Percentiles rank a stretch among this genome's conserved stretches.
These are phyloP conservation scores for Clangula hyemalis DNA, from an alignment of 2,797 vertebrate species.

Conservation along the genomic window DNA sequence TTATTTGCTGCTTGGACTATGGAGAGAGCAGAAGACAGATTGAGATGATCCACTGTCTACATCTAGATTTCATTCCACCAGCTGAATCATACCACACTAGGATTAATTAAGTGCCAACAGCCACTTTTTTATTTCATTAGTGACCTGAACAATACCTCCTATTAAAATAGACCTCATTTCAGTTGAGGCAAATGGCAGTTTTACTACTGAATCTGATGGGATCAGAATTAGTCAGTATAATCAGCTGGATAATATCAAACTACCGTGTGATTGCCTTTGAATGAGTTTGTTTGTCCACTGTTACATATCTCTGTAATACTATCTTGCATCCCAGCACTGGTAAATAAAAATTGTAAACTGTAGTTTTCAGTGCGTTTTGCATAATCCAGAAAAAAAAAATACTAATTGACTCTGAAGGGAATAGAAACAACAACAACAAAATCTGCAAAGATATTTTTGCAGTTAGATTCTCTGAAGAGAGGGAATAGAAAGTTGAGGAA, in stretches of 20 bases:
- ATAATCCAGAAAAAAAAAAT: slow-evolving; percentile 26
- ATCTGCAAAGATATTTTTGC: neutral
- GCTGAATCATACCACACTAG: neutral
- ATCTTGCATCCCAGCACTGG: neutral
- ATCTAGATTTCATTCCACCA: neutral
- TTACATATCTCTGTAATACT: neutral
- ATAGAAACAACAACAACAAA: neutral
- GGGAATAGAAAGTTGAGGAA: neutral
- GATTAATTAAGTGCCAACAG: neutral
- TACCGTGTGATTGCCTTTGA: neutral
- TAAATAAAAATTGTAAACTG: slow-evolving; percentile 2
- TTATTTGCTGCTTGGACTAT: neutral
- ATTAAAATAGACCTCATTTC: neutral
- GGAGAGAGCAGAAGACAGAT: neutral
- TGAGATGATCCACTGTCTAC: neutral
- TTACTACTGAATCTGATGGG: neutral
- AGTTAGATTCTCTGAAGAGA: neutral
- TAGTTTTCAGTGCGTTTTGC: neutral
- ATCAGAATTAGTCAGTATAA: neutral
- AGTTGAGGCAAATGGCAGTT: neutral
- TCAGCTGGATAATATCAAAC: neutral
- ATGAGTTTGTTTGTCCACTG: neutral
- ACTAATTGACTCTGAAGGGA: neutral
- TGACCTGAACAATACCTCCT: neutral
- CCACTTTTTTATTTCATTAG: neutral